Evolutionary conservation across 2,888 invertebrate species (phyloP).

Genomic region (Salticus scenicus): DNA sequence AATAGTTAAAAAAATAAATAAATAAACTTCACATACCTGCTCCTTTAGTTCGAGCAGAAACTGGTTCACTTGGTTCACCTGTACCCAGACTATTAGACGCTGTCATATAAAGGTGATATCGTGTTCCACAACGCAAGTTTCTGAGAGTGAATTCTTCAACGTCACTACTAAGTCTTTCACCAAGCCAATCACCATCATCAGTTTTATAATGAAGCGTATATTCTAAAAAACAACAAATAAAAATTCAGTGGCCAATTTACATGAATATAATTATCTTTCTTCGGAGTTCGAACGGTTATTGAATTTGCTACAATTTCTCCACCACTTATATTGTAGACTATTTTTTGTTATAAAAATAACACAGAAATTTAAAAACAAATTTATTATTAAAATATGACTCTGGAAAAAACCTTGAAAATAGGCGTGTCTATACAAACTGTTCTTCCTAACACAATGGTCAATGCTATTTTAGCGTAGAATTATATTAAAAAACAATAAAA

Average conservation of each 20-base stretch:
- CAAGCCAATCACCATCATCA: slow-evolving; percentile 47
- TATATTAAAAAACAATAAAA: too few species aligned
- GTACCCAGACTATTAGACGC: slow-evolving; percentile 71
- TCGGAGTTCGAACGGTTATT: neutral
- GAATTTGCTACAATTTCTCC: too few species aligned
- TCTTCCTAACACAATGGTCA: too few species aligned
- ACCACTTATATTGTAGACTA: too few species aligned
- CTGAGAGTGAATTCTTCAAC: slow-evolving; percentile 21
- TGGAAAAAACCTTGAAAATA: too few species aligned
- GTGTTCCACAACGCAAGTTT: slow-evolving; percentile 64
- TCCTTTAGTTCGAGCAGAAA: slow-evolving; percentile 43
- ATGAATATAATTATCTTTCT: neutral
- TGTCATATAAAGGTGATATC: slow-evolving; percentile 70
- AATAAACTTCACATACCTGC: slow-evolving; percentile 26
- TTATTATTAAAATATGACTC: too few species aligned
- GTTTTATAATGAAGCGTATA: slow-evolving; percentile 51
- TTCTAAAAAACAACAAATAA: slow-evolving; percentile 23
- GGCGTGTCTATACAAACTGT: too few species aligned
- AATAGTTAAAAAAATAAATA: too few species aligned
- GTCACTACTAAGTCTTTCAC: slow-evolving; percentile 23
- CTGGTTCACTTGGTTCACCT: slow-evolving; percentile 68
- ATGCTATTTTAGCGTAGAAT: too few species aligned
- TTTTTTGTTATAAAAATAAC: too few species aligned
- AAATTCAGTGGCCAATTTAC: neutral
- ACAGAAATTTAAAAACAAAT: too few species aligned